Percentiles rank a stretch among this genome's conserved stretches.
Conservation (phyloP, 53 echinoderm and acorn worm genomes). For the Pentamera pediparva region DNA sequence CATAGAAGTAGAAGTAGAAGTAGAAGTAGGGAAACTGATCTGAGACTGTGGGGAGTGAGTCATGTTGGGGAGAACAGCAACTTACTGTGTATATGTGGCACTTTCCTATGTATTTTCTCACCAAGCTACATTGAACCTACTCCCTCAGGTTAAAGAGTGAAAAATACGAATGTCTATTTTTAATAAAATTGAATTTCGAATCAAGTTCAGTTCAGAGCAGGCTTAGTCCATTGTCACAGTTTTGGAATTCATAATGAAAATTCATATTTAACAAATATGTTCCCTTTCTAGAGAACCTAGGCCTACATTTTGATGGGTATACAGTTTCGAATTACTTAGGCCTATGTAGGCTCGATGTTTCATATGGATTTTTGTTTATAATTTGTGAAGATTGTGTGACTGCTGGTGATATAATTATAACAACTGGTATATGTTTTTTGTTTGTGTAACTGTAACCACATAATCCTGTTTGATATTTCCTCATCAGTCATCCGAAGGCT, state of each 20-base stretch:
- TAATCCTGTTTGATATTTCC: not conserved
- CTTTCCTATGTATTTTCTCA: not conserved
- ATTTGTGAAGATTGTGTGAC: not conserved
- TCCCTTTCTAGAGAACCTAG: no score
- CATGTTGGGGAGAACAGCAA: not conserved
- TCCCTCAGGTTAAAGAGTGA: not conserved
- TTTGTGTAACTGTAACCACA: not conserved
- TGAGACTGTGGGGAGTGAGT: not conserved
- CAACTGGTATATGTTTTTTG: not conserved
- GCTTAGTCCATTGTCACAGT: not conserved
- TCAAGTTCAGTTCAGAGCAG: not conserved
- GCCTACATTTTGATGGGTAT: no score
- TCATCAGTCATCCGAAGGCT: not conserved
- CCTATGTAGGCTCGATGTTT: no score
- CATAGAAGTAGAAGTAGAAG: no score
- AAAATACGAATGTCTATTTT: not conserved
- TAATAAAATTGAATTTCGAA: no score
- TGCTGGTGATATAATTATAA: not conserved
- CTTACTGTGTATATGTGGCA: not conserved
- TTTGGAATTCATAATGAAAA: not conserved
- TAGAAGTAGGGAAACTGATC: no score
- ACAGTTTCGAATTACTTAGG: no score
- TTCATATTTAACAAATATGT: no score
- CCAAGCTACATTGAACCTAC: not conserved
- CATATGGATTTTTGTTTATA: no score